A percentile compares a stretch with the other conserved stretches of the same genome.
Evolutionary conservation across 2,797 vertebrate species (phyloP).

Genomic region (Morelia viridis): DNA sequence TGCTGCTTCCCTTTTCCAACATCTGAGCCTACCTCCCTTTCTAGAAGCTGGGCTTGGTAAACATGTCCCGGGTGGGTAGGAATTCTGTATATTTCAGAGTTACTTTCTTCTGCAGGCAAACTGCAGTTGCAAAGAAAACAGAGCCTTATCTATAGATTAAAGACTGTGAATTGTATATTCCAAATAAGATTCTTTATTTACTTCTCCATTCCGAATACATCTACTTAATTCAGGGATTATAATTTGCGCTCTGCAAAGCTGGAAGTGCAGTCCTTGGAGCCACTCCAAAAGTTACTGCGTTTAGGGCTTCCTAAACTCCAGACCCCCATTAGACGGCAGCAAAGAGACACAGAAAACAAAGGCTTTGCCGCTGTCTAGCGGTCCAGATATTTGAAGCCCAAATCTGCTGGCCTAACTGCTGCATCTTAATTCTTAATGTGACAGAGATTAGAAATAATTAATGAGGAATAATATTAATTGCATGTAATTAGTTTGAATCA

Average conservation of each 20-base stretch:
- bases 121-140: neutral
- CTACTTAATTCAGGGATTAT: neutral
- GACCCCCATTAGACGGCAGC: neutral
- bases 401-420: neutral
- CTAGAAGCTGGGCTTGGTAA: too few relatives aligned
- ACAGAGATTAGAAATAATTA: neutral
- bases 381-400: neutral
- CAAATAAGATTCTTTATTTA: neutral
- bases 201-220: neutral
- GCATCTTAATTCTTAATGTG: constrained; percentile 2
- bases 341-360: neutral
- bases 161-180: neutral
- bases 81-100: neutral
- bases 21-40: neutral
- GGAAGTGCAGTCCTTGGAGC: neutral
- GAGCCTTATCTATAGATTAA: neutral
- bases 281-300: neutral
- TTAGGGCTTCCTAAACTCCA: neutral
- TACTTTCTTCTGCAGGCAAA: neutral
- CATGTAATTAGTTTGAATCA: neutral
- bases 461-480: neutral
- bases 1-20: neutral
- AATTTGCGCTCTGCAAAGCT: neutral
- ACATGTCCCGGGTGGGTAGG: neutral
- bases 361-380: neutral